These are phyloP conservation scores for Oenanthe melanoleuca DNA, from an alignment of 2,113 vertebrate species.

Conservation along the genomic window DNA sequence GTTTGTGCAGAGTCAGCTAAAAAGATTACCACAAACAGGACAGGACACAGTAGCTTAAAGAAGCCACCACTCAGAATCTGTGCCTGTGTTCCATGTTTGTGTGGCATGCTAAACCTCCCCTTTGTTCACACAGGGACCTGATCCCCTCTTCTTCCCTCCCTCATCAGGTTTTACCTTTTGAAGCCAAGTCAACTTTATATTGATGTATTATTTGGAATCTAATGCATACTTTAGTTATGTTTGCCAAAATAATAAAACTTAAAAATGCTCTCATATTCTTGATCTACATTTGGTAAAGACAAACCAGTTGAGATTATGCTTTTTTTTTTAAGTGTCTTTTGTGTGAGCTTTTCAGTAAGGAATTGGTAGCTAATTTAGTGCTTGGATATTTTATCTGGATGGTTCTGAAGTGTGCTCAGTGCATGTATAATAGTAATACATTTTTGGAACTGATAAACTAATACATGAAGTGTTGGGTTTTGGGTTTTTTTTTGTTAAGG, in stretches of 20 bases:
- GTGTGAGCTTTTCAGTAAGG: neutral
- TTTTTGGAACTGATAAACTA: neutral
- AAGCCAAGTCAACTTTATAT: neutral
- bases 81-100: neutral
- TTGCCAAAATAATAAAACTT: neutral
- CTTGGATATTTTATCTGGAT: neutral
- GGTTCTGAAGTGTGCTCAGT: neutral
- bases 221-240: neutral
- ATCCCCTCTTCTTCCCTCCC: neutral
- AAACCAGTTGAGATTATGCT: neutral
- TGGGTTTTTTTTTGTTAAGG: neutral
- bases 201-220: neutral
- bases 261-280: neutral
- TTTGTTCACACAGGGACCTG: neutral
- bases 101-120: neutral
- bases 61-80: neutral
- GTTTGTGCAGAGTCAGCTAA: constrained; percentile 68
- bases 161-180: neutral
- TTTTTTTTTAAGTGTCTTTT: neutral
- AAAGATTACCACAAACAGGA: constrained; percentile 62
- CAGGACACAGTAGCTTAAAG: constrained; percentile 59
- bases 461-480: neutral
- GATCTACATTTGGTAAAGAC: neutral
- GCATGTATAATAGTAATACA: neutral
- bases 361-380: neutral